Conservation (phyloP, 2,888 invertebrate genomes). For the Petrolisthes cinctipes region DNA sequence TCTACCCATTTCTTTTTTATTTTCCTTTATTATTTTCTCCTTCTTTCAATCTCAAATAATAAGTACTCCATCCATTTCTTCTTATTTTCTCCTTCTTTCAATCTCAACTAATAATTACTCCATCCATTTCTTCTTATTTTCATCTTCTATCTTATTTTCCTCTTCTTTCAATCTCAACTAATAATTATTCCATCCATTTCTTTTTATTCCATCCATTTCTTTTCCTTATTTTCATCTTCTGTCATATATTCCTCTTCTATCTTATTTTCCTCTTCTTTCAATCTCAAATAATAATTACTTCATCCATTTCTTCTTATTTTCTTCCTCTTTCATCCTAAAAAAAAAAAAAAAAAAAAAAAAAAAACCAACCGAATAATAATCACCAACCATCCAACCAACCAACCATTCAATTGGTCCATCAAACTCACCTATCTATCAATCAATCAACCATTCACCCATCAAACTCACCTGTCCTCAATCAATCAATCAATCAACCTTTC, state of each 20-base stretch:
- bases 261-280: not conserved
- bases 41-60: not conserved
- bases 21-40: not conserved
- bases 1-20: not conserved
- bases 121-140: not conserved
- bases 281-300: not conserved
- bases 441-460: no score
- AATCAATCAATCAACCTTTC: no score
- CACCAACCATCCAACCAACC: no score
- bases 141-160: not conserved
- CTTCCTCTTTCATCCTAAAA: no score
- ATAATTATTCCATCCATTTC: not conserved
- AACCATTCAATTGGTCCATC: no score
- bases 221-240: not conserved
- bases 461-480: no score
- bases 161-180: not conserved
- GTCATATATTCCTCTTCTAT: not conserved
- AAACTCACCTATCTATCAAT: no score
- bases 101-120: not conserved
- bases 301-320: not conserved
- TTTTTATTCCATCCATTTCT: not conserved
- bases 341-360: no score
- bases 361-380: no score
- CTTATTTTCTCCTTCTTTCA: not conserved
- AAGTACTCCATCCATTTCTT: not conserved